Percentiles rank a stretch among this genome's conserved stretches.
phyloP scores from a whole-genome alignment of 64 coral and sea anemone species.

The Dendrophyllia cribrosa region DNA sequence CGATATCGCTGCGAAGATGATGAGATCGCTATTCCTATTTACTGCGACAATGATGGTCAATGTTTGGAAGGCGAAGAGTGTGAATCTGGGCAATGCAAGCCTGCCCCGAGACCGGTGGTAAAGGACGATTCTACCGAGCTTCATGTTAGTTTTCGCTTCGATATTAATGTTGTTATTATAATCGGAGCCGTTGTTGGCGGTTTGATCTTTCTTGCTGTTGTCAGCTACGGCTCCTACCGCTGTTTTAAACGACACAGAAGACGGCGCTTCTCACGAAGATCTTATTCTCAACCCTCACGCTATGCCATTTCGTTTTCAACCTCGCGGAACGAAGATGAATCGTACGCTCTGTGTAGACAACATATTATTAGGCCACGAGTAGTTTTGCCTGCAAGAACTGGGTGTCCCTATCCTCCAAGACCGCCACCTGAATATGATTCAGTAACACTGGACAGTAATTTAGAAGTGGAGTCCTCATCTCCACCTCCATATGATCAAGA shows the following conservation, averaged over 20 bases:
- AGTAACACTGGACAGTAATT: slow-evolving; percentile 22
- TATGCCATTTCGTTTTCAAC: not conserved
- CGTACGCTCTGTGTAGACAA: not conserved
- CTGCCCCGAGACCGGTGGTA: not conserved
- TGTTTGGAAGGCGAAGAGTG: slow-evolving; percentile 10
- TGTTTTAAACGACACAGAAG: not conserved
- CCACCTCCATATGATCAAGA: slow-evolving; percentile 24
- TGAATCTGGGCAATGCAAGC: slow-evolving; percentile 37
- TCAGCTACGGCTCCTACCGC: not conserved
- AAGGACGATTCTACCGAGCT: not conserved
- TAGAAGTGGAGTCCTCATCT: not conserved
- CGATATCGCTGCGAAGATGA: not conserved
- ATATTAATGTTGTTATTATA: not conserved
- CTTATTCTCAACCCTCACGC: not conserved
- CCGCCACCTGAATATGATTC: slow-evolving; percentile 49
- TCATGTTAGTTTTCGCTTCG: slow-evolving; percentile 2
- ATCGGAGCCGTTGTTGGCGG: not conserved
- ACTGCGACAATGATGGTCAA: not conserved
- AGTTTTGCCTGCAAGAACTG: not conserved
- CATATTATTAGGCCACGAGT: not conserved
- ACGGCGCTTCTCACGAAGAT: slow-evolving; percentile 13
- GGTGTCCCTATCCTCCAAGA: not conserved
- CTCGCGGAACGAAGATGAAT: not conserved
- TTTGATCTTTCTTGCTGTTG: slow-evolving; percentile 13
- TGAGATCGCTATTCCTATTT: not conserved